Percentiles rank a stretch among this genome's conserved stretches.
phyloP scores from a whole-genome alignment of 2,113 vertebrate genomes.

The Camelus dromedarius region DNA sequence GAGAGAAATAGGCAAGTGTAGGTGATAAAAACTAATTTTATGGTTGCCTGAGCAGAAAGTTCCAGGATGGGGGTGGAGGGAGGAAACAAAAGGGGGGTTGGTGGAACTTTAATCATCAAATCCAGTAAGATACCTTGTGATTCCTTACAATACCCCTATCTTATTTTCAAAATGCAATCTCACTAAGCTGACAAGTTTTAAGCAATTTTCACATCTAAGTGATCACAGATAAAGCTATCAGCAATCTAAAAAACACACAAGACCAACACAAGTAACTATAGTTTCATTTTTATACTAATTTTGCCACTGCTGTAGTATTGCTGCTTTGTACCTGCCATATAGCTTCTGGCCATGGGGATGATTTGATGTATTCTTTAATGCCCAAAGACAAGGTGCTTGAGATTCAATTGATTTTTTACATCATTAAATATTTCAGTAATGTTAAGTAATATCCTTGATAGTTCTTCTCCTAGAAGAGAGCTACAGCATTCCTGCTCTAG shows the following conservation, averaged over 20 bases:
- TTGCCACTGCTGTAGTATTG: not conserved
- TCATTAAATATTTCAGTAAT: slow-evolving; percentile 27
- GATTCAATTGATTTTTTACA: not conserved
- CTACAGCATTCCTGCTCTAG: not conserved
- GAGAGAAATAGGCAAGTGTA: not conserved
- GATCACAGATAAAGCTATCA: slow-evolving; percentile 24
- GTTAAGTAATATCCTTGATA: not conserved
- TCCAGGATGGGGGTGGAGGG: not conserved
- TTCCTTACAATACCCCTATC: not conserved
- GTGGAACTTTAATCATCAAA: not conserved
- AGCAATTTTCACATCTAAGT: not conserved
- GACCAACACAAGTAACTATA: not conserved
- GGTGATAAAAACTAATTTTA: not conserved
- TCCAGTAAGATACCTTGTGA: not conserved
- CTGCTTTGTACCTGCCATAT: not conserved
- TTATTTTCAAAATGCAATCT: slow-evolving; percentile 41
- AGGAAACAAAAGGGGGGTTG: not conserved
- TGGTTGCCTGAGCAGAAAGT: not conserved
- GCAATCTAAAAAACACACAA: not conserved
- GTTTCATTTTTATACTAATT: slow-evolving; percentile 38
- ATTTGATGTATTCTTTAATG: slow-evolving; percentile 36
- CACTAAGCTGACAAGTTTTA: slow-evolving; percentile 35
- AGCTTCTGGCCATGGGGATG: not conserved
- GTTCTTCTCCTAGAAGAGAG: not conserved
- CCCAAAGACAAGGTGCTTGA: not conserved